Percentiles rank a stretch among this genome's conserved stretches.
Conservation (phyloP, 2,113 vertebrate genomes). For the Sinocyclocheilus anshuiensis region DNA sequence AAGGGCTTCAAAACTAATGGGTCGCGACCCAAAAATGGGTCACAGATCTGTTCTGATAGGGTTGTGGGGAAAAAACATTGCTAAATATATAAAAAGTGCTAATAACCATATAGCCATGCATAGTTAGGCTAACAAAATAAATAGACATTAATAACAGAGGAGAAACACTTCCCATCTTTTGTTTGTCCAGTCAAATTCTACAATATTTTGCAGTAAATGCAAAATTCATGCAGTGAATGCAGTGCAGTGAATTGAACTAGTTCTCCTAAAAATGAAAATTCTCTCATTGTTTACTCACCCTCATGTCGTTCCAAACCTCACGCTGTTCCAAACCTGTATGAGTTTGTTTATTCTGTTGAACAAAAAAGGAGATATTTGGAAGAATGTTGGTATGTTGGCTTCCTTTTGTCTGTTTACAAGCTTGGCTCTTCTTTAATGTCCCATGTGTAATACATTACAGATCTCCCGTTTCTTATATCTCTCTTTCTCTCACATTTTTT, state of each 20-base stretch:
- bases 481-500: not conserved
- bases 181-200: not conserved
- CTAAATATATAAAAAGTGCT: not conserved
- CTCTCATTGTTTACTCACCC: not conserved
- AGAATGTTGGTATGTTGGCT: too few species aligned
- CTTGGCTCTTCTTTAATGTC: not conserved
- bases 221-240: not conserved
- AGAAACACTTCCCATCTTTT: not conserved
- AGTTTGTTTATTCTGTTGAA: too few species aligned
- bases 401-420: not conserved
- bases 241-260: too few species aligned
- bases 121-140: not conserved
- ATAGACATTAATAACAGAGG: not conserved
- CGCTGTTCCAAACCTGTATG: too few species aligned
- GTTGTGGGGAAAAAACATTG: not conserved
- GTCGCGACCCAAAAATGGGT: slow-evolving; percentile 1
- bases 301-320: not conserved
- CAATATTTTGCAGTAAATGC: not conserved
- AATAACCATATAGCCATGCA: not conserved
- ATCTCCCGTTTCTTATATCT: not conserved
- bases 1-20: not conserved
- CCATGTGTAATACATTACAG: slow-evolving; percentile 17
- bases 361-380: too few species aligned
- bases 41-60: not conserved
- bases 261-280: too few species aligned